Conservation (phyloP, 2,888 invertebrate species). For the Lasioglossum malachurum region DNA sequence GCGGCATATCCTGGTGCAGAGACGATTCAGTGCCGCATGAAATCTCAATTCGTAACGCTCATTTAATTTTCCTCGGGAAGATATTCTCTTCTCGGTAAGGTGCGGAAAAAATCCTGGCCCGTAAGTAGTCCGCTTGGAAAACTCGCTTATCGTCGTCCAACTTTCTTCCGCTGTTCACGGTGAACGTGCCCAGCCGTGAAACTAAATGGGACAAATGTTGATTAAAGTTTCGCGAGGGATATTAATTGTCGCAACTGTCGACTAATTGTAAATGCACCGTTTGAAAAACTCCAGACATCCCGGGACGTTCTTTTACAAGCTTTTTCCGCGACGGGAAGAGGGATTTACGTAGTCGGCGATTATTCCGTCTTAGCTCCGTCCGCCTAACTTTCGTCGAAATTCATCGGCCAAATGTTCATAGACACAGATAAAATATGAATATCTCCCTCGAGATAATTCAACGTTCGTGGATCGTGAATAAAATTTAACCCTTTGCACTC, state of each 20-base stretch:
- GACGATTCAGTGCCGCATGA: not conserved
- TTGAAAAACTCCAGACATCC: not conserved
- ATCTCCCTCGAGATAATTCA: too few relatives aligned
- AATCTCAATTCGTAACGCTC: constrained; percentile 20
- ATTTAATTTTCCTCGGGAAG: constrained; percentile 3
- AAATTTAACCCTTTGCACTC: too few relatives aligned
- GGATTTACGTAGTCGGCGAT: not conserved
- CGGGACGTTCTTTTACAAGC: constrained; percentile 6
- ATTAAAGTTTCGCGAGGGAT: constrained; percentile 29
- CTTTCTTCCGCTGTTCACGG: constrained; percentile 30
- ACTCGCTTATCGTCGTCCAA: constrained; percentile 24
- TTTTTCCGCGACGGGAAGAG: not conserved
- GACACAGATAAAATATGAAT: too few relatives aligned
- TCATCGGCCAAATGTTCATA: not conserved
- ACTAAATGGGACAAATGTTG: constrained; percentile 34
- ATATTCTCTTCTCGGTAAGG: not conserved
- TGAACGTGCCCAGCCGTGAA: constrained; percentile 8
- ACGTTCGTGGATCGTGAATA: too few relatives aligned
- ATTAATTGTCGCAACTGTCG: constrained; percentile 24
- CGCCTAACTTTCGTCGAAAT: not conserved
- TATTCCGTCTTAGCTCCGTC: not conserved
- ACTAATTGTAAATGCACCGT: constrained; percentile 16
- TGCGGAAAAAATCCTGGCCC: not conserved
- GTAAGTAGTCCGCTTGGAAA: constrained; percentile 13
- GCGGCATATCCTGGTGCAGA: not conserved